Evolutionary conservation across 2,113 vertebrate species (phyloP).

Genomic region (Bostrychus sinensis): DNA sequence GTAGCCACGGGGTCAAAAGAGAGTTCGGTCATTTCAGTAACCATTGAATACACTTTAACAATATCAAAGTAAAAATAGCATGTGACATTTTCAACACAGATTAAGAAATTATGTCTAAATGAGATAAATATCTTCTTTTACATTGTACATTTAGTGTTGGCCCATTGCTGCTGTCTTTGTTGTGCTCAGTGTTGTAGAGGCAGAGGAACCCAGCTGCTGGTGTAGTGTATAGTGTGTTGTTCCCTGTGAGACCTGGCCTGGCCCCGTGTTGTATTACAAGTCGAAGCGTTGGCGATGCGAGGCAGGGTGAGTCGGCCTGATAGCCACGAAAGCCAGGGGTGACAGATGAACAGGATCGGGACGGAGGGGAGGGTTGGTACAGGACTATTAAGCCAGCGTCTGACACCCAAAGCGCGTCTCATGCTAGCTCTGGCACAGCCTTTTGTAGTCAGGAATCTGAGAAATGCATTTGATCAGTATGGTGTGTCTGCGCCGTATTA

Average conservation of each 20-base stretch:
- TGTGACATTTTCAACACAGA: too few species aligned
- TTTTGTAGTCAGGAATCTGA: conserved; percentile 74
- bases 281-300: conserved; percentile 45
- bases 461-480: conserved; percentile 78
- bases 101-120: too few species aligned
- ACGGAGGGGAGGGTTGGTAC: conserved; percentile 6
- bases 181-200: too few species aligned
- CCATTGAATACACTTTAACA: too few species aligned
- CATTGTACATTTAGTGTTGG: neutral
- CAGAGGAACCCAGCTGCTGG: conserved; percentile 63
- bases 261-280: conserved; percentile 65
- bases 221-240: conserved; percentile 56
- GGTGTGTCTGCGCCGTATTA: conserved; percentile 43
- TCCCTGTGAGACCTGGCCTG: conserved; percentile 53
- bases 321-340: conserved; percentile 41
- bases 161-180: neutral
- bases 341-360: conserved; percentile 51
- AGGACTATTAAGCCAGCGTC: conserved; percentile 58
- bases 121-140: too few species aligned
- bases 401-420: conserved; percentile 66
- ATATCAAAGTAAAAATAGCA: too few species aligned
- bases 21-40: too few species aligned
- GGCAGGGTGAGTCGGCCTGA: conserved; percentile 53
- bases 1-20: too few species aligned
- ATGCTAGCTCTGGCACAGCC: conserved; percentile 57